These are phyloP conservation scores for Galaxea fascicularis DNA, from an alignment of 92 coral and sea anemone species.

Conservation along the genomic window DNA sequence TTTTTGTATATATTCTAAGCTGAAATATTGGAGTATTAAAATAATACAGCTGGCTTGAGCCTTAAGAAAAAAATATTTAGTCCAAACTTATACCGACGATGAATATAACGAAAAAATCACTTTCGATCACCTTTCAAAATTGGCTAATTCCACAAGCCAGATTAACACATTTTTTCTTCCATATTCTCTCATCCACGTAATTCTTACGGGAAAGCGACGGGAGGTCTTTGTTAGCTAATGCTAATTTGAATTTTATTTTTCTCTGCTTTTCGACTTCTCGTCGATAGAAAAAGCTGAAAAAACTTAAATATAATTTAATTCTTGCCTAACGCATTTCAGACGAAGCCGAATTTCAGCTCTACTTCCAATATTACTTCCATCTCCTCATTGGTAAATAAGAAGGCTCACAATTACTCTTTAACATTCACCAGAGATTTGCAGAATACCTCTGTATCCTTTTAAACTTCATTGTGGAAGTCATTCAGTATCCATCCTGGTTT, in stretches of 20 bases:
- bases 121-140: background rate
- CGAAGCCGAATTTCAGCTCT: background rate
- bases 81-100: too few species aligned
- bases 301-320: too few species aligned
- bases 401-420: too few species aligned
- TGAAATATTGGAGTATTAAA: background rate
- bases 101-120: background rate
- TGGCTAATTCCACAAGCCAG: constrained; percentile 17
- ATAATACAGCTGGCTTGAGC: background rate
- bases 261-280: background rate
- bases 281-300: background rate
- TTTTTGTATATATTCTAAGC: background rate
- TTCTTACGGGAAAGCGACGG: background rate
- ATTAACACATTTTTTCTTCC: background rate
- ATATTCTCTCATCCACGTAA: background rate
- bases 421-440: too few species aligned
- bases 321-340: background rate
- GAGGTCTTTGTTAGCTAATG: background rate
- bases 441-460: too few species aligned
- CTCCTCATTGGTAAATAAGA: too few species aligned
- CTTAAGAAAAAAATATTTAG: background rate
- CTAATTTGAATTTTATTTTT: constrained; percentile 5
- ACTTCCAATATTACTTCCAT: too few species aligned
- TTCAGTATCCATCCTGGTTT: too few species aligned
- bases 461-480: too few species aligned